phyloP scores from a whole-genome alignment of 2,113 vertebrate species.

The Opisthocomus hoazin region DNA sequence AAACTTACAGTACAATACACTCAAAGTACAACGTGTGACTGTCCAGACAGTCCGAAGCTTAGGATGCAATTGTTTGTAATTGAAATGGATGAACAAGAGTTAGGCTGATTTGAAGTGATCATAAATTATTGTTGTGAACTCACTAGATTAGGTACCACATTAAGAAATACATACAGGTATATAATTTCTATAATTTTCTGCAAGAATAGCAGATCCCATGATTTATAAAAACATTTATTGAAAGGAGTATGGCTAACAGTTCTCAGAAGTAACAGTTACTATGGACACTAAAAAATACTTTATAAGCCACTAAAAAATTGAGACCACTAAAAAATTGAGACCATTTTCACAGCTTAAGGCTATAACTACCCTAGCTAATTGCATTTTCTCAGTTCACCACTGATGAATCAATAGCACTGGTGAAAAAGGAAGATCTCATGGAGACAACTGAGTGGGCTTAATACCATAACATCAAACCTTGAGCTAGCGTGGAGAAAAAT shows the following conservation, averaged over 20 bases:
- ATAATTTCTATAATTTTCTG: not conserved
- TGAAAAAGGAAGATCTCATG: not conserved
- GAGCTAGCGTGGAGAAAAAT: not conserved
- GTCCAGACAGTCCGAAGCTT: not conserved
- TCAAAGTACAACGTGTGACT: not conserved
- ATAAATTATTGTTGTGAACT: not conserved
- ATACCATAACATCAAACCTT: not conserved
- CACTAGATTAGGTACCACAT: not conserved
- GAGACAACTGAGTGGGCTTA: not conserved
- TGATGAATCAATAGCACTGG: not conserved
- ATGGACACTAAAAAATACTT: not conserved
- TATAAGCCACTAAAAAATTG: not conserved
- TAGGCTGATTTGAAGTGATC: not conserved
- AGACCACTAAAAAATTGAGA: not conserved
- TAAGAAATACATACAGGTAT: not conserved
- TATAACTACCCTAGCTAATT: not conserved
- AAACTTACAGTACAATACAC: not conserved
- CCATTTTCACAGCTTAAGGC: not conserved
- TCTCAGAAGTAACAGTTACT: not conserved
- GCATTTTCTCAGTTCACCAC: not conserved
- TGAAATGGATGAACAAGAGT: not conserved
- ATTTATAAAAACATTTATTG: not conserved
- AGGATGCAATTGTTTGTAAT: not conserved
- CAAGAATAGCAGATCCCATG: not conserved
- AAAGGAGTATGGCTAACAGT: not conserved